Percentiles rank a stretch among this genome's conserved stretches.
Evolutionary conservation across 2,888 invertebrate species (phyloP).

Genomic region (Odontothrips loti): DNA sequence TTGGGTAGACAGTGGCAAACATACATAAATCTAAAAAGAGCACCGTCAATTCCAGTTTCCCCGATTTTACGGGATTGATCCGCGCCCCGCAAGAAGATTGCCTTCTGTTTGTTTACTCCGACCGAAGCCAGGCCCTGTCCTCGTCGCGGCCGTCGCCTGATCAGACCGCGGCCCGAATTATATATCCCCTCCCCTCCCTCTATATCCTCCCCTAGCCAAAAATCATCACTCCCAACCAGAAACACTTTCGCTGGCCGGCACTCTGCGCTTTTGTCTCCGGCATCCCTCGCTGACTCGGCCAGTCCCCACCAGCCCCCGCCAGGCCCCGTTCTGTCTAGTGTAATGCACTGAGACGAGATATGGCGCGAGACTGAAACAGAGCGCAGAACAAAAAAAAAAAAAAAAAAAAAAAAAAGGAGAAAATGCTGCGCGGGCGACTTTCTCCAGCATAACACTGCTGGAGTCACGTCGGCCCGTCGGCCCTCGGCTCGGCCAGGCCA

Average conservation of each 20-base stretch:
- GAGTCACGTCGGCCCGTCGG: too few species aligned
- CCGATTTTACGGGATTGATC: neutral
- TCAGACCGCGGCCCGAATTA: neutral
- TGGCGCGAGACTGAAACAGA: neutral
- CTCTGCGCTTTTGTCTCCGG: neutral
- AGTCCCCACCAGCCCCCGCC: neutral
- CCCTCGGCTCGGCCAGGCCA: too few species aligned
- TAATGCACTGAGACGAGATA: constrained; percentile 10
- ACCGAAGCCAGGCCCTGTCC: too few species aligned
- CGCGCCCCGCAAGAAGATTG: neutral
- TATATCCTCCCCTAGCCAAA: neutral
- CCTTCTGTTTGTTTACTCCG: constrained; percentile 7
- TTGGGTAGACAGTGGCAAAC: neutral
- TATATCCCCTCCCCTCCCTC: neutral
- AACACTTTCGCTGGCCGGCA: too few species aligned
- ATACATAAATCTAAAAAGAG: neutral
- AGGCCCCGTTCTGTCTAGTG: neutral
- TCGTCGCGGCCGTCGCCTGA: neutral
- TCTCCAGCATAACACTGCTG: too few species aligned
- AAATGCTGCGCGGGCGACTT: too few species aligned
- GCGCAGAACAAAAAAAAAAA: neutral
- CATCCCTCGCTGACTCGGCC: too few species aligned
- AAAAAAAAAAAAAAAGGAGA: neutral
- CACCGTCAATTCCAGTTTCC: neutral
- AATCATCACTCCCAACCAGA: neutral